Percentiles rank a stretch among this genome's conserved stretches.
Conservation (phyloP, 2,888 invertebrate genomes). For the Nomada fabriciana region DNA sequence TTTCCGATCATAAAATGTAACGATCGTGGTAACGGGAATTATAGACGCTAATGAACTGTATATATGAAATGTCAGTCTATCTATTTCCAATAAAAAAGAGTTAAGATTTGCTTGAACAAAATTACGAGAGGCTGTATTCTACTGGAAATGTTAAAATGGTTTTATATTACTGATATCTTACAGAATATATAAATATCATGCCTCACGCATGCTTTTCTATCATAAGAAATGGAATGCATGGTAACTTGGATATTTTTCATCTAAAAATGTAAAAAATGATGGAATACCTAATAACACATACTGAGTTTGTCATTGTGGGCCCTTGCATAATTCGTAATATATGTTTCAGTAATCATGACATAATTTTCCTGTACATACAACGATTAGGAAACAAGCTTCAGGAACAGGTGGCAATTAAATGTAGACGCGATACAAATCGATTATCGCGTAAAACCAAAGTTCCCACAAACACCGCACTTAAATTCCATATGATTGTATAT, state of each 20-base stretch:
- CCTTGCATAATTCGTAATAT: background rate
- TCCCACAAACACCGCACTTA: background rate
- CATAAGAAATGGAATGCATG: too few relatives aligned
- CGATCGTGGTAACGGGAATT: background rate
- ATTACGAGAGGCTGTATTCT: background rate
- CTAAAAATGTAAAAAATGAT: background rate
- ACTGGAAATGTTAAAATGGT: background rate
- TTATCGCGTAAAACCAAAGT: background rate
- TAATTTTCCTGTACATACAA: background rate
- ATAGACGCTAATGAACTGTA: background rate
- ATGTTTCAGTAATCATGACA: background rate
- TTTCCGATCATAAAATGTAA: background rate
- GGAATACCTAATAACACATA: background rate
- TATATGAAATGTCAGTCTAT: background rate
- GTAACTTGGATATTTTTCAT: background rate
- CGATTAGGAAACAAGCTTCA: background rate
- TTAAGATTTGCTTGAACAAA: background rate
- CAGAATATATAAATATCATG: background rate
- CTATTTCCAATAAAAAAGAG: background rate
- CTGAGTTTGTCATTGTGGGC: too few relatives aligned
- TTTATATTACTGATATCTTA: background rate
- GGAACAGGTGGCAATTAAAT: background rate
- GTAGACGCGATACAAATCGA: background rate
- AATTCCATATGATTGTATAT: constrained; percentile 3
- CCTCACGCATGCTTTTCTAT: too few relatives aligned